Percentiles rank a stretch among this genome's conserved stretches.
Conservation (phyloP, 2,797 vertebrate genomes). For the Myotis planiceps region DNA sequence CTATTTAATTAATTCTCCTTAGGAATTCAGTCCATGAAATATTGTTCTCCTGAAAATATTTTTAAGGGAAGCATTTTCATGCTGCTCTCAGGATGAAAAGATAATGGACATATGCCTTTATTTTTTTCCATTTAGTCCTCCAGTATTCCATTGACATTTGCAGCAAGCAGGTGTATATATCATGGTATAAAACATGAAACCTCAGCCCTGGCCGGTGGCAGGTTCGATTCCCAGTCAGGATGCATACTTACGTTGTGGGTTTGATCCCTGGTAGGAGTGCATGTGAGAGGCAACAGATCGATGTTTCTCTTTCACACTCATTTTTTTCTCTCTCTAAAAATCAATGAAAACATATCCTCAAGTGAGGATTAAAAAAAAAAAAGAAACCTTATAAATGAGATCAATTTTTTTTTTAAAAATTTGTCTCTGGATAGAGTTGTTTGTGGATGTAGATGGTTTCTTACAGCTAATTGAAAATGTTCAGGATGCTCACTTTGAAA, state of each 20-base stretch:
- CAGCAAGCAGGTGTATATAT: not conserved
- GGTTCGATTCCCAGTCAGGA: not conserved
- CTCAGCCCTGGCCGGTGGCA: not conserved
- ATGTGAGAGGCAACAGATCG: not conserved
- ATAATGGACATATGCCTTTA: not conserved
- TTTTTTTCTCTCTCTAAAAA: not conserved
- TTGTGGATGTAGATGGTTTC: constrained; percentile 28
- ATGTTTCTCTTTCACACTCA: not conserved
- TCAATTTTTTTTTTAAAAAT: not conserved
- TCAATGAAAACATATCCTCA: not conserved
- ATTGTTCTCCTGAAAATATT: not conserved
- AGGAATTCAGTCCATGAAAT: constrained; percentile 26
- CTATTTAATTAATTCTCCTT: constrained; percentile 1
- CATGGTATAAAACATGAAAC: not conserved
- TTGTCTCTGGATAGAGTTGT: not conserved
- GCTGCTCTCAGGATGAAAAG: not conserved
- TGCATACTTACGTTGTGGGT: not conserved
- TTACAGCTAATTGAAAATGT: constrained; percentile 33
- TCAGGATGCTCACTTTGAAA: constrained; percentile 67
- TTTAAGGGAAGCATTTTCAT: not conserved
- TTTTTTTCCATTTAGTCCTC: not conserved
- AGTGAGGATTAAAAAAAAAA: not conserved
- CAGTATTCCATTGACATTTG: not conserved
- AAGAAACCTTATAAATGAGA: not conserved
- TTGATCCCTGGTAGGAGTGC: not conserved